Evolutionary conservation across 2,797 vertebrate species (phyloP).

Genomic region (Serranus cabrilla): DNA sequence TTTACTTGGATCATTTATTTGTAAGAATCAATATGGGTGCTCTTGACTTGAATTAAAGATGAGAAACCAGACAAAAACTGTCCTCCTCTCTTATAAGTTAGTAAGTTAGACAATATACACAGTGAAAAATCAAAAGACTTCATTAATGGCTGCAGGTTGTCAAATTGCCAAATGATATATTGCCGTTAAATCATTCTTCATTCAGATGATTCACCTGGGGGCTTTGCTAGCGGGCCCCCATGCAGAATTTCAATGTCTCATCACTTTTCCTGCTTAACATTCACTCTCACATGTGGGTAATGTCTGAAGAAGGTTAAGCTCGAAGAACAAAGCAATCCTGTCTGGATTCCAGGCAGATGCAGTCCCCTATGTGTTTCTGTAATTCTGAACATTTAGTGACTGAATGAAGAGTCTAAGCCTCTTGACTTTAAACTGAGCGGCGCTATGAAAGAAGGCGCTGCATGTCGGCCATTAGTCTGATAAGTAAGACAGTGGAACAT

Average conservation of each 20-base stretch:
- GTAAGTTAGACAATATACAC: not conserved
- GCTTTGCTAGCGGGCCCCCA: slow-evolving; percentile 23
- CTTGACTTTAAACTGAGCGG: slow-evolving; percentile 15
- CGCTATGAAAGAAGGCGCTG: not conserved
- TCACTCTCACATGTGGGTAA: slow-evolving; percentile 31
- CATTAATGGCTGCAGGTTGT: not conserved
- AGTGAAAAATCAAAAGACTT: not conserved
- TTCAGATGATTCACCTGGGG: slow-evolving; percentile 50
- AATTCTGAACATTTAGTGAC: slow-evolving; percentile 9
- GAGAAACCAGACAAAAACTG: not conserved
- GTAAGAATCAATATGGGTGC: slow-evolving; percentile 32
- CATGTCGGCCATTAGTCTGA: slow-evolving; percentile 45
- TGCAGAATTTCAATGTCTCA: slow-evolving; percentile 64
- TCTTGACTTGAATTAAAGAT: slow-evolving; percentile 33
- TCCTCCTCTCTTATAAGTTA: not conserved
- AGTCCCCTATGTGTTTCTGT: not conserved
- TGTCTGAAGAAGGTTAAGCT: slow-evolving; percentile 35
- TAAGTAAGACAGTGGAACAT: slow-evolving; percentile 50
- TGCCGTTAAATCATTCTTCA: slow-evolving; percentile 17
- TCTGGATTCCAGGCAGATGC: not conserved
- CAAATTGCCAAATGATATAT: slow-evolving; percentile 31
- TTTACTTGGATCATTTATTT: slow-evolving; percentile 41
- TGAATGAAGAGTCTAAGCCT: not conserved
- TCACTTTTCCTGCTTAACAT: slow-evolving; percentile 47
- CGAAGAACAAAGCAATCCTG: slow-evolving; percentile 2